Evolutionary conservation across 64 coral and sea anemone genomes (phyloP).

Genomic region (Pocillopora damicornis): DNA sequence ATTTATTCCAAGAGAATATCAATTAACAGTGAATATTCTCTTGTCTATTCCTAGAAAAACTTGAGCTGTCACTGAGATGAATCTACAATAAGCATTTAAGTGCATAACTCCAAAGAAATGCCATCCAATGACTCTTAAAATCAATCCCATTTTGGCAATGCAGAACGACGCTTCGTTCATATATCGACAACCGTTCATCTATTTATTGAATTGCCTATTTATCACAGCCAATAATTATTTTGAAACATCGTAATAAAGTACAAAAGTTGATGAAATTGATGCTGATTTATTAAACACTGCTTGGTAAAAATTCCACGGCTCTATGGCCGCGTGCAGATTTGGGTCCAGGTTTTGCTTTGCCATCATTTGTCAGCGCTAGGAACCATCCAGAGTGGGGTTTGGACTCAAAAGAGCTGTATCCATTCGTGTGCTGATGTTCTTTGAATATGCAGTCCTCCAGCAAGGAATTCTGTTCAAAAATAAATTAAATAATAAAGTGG

Average conservation of each 20-base stretch:
- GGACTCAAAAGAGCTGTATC: slow-evolving; percentile 52
- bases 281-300: neutral
- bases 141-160: no score
- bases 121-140: no score
- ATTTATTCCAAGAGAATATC: no score
- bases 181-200: no score
- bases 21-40: no score
- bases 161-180: no score
- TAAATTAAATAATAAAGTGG: neutral
- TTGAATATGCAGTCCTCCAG: slow-evolving; percentile 42
- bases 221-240: no score
- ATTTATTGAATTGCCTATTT: no score
- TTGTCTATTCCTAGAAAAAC: no score
- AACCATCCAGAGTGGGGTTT: slow-evolving; percentile 36
- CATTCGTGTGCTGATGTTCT: slow-evolving; percentile 12
- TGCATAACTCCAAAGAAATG: no score
- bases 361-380: slow-evolving; percentile 41
- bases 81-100: no score
- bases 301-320: slow-evolving; percentile 39
- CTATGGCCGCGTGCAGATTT: slow-evolving; percentile 37
- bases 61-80: no score
- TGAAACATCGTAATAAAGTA: neutral
- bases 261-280: neutral
- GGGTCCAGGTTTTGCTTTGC: slow-evolving; percentile 40
- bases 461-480: slow-evolving; percentile 24